Evolutionary conservation across 2,888 invertebrate species (phyloP).

Genomic region (Drosophila leonis): DNA sequence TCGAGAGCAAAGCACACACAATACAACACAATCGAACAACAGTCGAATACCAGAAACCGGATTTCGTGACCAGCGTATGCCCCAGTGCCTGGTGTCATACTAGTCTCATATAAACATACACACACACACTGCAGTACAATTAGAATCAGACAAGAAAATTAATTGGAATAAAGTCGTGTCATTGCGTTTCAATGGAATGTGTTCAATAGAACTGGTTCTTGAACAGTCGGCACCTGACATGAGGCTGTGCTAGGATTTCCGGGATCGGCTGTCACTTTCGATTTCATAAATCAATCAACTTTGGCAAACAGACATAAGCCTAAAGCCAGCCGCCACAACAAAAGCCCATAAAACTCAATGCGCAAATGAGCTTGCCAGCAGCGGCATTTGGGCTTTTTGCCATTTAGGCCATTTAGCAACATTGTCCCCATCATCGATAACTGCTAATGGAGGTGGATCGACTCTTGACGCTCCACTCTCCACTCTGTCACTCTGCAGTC

Average conservation of each 20-base stretch:
- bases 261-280: constrained; percentile 67
- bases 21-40: constrained; percentile 15
- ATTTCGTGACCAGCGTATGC: constrained; percentile 49
- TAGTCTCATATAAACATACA: constrained; percentile 22
- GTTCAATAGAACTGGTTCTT: constrained; percentile 38
- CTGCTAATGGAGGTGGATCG: constrained; percentile 44
- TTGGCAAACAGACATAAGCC: constrained; percentile 30
- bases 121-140: constrained; percentile 10
- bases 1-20: constrained; percentile 57
- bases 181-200: constrained; percentile 17
- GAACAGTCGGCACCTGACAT: background rate
- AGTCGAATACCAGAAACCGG: constrained; percentile 54
- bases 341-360: constrained; percentile 42
- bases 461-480: background rate
- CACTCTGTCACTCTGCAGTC: background rate
- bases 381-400: constrained; percentile 31
- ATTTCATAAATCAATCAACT: constrained; percentile 68
- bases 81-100: constrained; percentile 45
- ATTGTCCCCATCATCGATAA: constrained; percentile 45
- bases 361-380: constrained; percentile 47
- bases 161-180: constrained; percentile 33
- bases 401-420: constrained; percentile 56
- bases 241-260: constrained; percentile 62
- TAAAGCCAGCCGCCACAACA: constrained; percentile 18
- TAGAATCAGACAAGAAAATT: constrained; percentile 23